Base-by-base conservation (phyloP, 92 coral and sea anemone genomes). In the Epizoanthus ramosus region DNA sequence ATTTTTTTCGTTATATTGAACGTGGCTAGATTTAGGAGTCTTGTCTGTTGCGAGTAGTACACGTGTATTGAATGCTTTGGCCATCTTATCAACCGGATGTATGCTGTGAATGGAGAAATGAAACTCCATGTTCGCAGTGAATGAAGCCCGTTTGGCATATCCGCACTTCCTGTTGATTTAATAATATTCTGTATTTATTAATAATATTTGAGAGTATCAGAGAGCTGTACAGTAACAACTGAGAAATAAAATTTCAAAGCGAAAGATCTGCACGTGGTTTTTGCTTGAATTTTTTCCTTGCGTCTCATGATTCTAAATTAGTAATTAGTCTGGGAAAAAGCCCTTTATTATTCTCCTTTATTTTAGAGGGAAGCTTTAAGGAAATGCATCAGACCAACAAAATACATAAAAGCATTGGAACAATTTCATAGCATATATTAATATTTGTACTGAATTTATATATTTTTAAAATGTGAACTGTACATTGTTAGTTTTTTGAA, bases 41-140 rank as follows among this genome's bases (percentile, higher is more conserved):
- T 50, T 9, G 54, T 50, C 10, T 43, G 50, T 43, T 43, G 9
- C 50, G 50, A 28, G 54, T 37, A 76, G 58, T 24, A 77, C 82
- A 77, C 82, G 82, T 77, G 82, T 77, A 61, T n/a, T 5, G 16
- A 37, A 33, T 39, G 59, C 33, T 21, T 12, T 53, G 45, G 57
- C 59, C 6, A 45, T 5, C 71, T 76, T 77, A 59, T 59, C 71
- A 8, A 77, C 82, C 82, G 82, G 82, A 77, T 77, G 69, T 77
- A 2, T 61, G 39, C 9, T 25, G 17, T 21, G 68, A 59, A 60
- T 77, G 28, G 63, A 59, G 57, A 19, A 52, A 24, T 7, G 16
- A 31, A 73, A 39, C 7, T 15, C n/a, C 21, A 9, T 18, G 24
- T 74, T 57, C 24, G 39, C 69, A 68, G 18, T 56, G 23, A 60